Percentiles rank a stretch among this genome's conserved stretches.
Evolutionary conservation across 2,113 vertebrate genomes (phyloP).

Genomic region (Nestor notabilis): DNA sequence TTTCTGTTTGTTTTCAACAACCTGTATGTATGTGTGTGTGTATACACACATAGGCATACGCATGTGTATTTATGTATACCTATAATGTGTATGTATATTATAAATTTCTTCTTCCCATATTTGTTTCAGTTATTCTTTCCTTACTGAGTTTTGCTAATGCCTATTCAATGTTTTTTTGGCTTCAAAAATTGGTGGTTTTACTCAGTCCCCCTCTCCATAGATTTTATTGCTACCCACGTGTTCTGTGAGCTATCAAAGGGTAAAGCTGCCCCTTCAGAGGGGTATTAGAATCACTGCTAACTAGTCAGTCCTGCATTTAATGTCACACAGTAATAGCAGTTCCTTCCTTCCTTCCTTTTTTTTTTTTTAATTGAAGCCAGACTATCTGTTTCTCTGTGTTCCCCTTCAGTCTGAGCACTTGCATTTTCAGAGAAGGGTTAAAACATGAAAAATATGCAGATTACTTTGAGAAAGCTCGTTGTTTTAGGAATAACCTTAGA

Average conservation of each 20-base stretch:
- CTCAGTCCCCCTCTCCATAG: fast-evolving
- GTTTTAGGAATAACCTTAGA: not conserved
- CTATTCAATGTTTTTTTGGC: fast-evolving
- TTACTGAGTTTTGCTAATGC: not conserved
- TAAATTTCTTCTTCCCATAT: not conserved
- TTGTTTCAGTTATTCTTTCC: not conserved
- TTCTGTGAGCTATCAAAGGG: not conserved
- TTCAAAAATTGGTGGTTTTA: not conserved
- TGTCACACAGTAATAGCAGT: not conserved
- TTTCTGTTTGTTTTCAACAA: not conserved
- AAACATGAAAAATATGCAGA: not conserved
- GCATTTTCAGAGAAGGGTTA: not conserved
- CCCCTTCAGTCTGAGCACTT: not conserved
- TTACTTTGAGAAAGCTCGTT: not conserved
- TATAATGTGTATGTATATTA: no score
- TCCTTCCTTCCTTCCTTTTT: not conserved
- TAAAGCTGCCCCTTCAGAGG: not conserved
- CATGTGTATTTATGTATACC: not conserved
- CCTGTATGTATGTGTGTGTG: fast-evolving
- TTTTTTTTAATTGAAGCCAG: not conserved
- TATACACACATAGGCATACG: no score
- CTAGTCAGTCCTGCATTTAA: not conserved
- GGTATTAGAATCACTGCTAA: not conserved
- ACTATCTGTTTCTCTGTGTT: not conserved
- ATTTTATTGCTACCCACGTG: not conserved